Base-by-base conservation (phyloP, 2,888 invertebrate genomes). In the Alloplasta piceator region DNA sequence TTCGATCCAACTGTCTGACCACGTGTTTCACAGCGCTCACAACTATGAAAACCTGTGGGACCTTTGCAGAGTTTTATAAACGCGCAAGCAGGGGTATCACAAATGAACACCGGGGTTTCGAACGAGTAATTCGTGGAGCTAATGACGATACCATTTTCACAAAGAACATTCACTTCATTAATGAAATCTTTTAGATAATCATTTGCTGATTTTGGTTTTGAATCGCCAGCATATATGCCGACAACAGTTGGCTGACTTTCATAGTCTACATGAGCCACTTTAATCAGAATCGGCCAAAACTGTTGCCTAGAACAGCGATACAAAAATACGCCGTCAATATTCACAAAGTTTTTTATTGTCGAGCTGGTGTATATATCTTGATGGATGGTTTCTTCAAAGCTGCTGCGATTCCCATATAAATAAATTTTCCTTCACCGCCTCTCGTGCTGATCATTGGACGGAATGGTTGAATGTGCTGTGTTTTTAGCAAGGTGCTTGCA, bases 1-100 rank as follows among this genome's bases (percentile, higher is more conserved):
- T 80, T 68, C 41, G 61, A 70, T 12, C 73, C 39, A 4, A 68
- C 60, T 12, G 63, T 72, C 39, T 46, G 36, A 4, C 84, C 86
- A 76, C 76, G 56, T 14, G 70, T 70, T 14, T 48, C 73, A 63
- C 84, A 85, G 39, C 82, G 75, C 14, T 67, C 76, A 56, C 85
- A 86, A 26, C 77, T 56, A 58, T 70, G 71, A 36, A 71, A 80
- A 61, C 78, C 12, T 2, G n/a, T n/a, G n/a, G n/a, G n/a, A n/a
- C n/a, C n/a, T n/a, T n/a, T n/a, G n/a, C n/a, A n/a, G n/a, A n/a
- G n/a, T n/a, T n/a, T n/a, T n/a, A n/a, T n/a, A n/a, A n/a, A n/a
- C n/a, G n/a, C n/a, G n/a, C n/a, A n/a, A n/a, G n/a, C n/a, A n/a
- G n/a, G n/a, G n/a, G n/a, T n/a, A n/a, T n/a, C n/a, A n/a, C n/a